These are phyloP conservation scores for Lamprotornis superbus DNA, from an alignment of 2,113 vertebrate genomes.

Conservation along the genomic window DNA sequence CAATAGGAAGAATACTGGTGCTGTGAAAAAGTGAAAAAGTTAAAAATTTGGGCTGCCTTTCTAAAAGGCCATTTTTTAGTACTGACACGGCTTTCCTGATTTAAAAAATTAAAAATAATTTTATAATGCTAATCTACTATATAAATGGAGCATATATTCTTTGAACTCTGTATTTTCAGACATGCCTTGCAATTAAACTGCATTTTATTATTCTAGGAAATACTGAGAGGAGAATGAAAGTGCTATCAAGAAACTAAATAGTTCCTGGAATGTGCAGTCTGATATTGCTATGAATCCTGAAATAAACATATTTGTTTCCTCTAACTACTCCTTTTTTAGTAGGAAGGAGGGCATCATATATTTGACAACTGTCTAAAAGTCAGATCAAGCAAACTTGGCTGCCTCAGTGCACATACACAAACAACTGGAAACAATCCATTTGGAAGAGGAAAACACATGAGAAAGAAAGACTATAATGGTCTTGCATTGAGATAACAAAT, in stretches of 20 bases:
- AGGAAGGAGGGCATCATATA: background rate
- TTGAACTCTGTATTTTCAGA: background rate
- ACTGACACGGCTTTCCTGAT: background rate
- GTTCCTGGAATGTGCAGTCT: background rate
- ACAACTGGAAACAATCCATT: background rate
- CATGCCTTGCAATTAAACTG: background rate
- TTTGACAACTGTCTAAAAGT: background rate
- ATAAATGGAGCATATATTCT: background rate
- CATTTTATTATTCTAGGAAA: background rate
- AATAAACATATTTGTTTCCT: background rate
- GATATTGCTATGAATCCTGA: background rate
- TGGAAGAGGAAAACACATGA: background rate
- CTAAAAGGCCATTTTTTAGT: background rate
- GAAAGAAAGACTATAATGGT: background rate
- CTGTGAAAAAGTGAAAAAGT: background rate
- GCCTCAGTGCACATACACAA: background rate
- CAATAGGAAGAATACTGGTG: background rate
- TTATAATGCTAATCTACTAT: background rate
- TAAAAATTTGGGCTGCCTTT: background rate
- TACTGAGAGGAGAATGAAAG: background rate
- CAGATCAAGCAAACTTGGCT: background rate
- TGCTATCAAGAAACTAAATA: background rate
- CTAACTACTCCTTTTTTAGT: background rate
- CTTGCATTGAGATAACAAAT: background rate
- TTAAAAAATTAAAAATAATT: background rate